phyloP scores from a whole-genome alignment of 2,888 invertebrate genomes.

The Tridacna gigas region DNA sequence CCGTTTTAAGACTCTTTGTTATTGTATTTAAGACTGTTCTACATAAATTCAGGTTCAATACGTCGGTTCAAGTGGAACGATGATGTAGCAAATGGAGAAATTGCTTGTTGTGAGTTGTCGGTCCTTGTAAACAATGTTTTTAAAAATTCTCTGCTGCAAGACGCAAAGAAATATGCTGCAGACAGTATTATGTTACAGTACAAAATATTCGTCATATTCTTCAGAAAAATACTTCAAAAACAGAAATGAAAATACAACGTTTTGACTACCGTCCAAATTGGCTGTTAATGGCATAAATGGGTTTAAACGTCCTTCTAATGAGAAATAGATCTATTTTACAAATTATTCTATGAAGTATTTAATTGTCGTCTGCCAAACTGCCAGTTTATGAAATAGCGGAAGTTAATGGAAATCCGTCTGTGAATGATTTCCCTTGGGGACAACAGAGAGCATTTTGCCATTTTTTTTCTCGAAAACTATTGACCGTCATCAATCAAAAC shows the following conservation, averaged over 20 bases:
- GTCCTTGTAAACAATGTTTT: too few relatives aligned
- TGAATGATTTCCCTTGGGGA: conserved; percentile 12
- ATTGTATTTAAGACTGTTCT: too few relatives aligned
- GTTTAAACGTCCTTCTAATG: conserved; percentile 17
- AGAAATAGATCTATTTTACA: conserved; percentile 1
- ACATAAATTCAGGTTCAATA: too few relatives aligned
- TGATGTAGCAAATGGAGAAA: too few relatives aligned
- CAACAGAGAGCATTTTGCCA: not conserved
- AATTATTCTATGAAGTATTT: conserved; percentile 10
- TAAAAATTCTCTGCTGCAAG: too few relatives aligned
- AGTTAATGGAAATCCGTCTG: conserved; percentile 22
- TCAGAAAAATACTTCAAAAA: not conserved
- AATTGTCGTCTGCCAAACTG: conserved; percentile 4
- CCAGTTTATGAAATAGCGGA: conserved; percentile 9
- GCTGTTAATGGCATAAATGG: conserved; percentile 5
- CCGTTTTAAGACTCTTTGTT: too few relatives aligned
- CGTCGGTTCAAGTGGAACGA: too few relatives aligned
- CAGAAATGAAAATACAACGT: not conserved
- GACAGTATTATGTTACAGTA: too few relatives aligned
- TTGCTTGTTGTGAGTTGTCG: too few relatives aligned
- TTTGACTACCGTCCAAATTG: not conserved
- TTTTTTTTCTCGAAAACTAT: not conserved
- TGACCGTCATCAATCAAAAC: conserved; percentile 12
- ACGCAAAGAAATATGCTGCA: too few relatives aligned
- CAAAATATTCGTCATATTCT: not conserved